phyloP scores from a whole-genome alignment of 2,797 vertebrate species.

The Hipposideros larvatus region DNA sequence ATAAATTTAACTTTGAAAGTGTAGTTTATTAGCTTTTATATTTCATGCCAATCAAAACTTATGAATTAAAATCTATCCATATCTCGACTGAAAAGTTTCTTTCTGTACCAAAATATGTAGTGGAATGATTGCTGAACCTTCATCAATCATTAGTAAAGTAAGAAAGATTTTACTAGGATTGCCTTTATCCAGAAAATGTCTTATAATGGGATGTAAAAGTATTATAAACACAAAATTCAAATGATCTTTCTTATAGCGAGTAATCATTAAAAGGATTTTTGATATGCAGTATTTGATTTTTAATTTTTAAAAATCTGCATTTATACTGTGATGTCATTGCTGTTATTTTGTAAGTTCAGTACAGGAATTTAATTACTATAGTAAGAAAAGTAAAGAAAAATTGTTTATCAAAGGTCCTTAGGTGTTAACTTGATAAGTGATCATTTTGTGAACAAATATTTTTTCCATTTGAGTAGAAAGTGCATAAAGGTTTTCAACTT shows the following conservation, averaged over 20 bases:
- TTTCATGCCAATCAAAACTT: not conserved
- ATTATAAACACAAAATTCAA: conserved; percentile 57
- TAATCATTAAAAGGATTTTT: conserved; percentile 61
- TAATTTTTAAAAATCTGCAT: conserved; percentile 33
- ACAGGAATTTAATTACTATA: conserved; percentile 35
- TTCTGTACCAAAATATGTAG: conserved; percentile 40
- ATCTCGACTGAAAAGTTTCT: conserved; percentile 21
- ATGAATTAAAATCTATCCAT: conserved; percentile 16
- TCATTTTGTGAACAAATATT: conserved; percentile 40
- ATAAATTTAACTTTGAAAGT: conserved; percentile 50
- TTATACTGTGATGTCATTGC: not conserved
- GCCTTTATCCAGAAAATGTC: conserved; percentile 48
- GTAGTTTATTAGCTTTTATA: conserved; percentile 28
- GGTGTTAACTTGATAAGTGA: conserved; percentile 49
- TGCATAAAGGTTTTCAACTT: conserved; percentile 13
- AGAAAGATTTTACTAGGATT: conserved; percentile 25
- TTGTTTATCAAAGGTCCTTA: conserved; percentile 21
- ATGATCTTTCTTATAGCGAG: not conserved
- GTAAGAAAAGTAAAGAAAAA: conserved; percentile 52
- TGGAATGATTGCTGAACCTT: not conserved
- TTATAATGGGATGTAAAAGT: conserved; percentile 34
- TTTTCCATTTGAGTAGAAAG: conserved; percentile 12
- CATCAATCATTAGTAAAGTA: conserved; percentile 31
- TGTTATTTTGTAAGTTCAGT: conserved; percentile 41
- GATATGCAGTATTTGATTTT: conserved; percentile 29